phyloP scores from a whole-genome alignment of 2,888 invertebrate genomes.

The Neoscelio sp. region DNA sequence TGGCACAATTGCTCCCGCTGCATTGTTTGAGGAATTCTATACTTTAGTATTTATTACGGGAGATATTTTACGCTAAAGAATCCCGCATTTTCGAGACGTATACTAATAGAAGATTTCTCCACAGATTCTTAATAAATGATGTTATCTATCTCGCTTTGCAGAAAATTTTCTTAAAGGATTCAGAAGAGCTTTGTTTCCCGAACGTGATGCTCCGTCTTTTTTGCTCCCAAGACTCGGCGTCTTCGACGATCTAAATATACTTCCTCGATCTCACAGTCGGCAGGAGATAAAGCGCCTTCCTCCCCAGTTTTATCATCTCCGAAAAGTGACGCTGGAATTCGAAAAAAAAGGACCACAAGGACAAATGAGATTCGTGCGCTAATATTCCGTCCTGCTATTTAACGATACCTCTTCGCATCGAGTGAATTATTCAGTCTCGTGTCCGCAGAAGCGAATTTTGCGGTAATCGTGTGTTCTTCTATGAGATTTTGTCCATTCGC shows the following conservation, averaged over 20 bases:
- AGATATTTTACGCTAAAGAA: slow-evolving; percentile 36
- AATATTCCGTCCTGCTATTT: not conserved
- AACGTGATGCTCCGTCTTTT: slow-evolving; percentile 51
- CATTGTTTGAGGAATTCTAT: slow-evolving; percentile 32
- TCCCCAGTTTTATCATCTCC: slow-evolving; percentile 43
- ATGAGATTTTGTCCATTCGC: slow-evolving; percentile 31
- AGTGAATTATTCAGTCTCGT: slow-evolving; percentile 46
- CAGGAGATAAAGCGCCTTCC: slow-evolving; percentile 26
- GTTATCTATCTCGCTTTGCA: slow-evolving; percentile 51
- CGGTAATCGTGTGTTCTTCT: slow-evolving; percentile 18
- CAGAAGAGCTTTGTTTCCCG: slow-evolving; percentile 58
- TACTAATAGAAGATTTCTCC: slow-evolving; percentile 50
- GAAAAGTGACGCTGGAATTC: slow-evolving; percentile 22
- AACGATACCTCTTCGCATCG: slow-evolving; percentile 8
- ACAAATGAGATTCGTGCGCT: slow-evolving; percentile 12
- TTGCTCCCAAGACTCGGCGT: slow-evolving; percentile 10
- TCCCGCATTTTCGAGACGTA: slow-evolving; percentile 22
- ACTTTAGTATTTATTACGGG: slow-evolving; percentile 26
- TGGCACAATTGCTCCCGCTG: slow-evolving; percentile 23
- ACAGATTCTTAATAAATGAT: slow-evolving; percentile 59
- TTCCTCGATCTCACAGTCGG: slow-evolving; percentile 14
- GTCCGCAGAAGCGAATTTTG: slow-evolving; percentile 35
- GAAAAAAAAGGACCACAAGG: slow-evolving; percentile 21
- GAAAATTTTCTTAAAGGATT: slow-evolving; percentile 57
- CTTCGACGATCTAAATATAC: slow-evolving; percentile 47